Base-by-base conservation (phyloP, 2,113 vertebrate genomes). In the Pseudorectes ferrugineus region DNA sequence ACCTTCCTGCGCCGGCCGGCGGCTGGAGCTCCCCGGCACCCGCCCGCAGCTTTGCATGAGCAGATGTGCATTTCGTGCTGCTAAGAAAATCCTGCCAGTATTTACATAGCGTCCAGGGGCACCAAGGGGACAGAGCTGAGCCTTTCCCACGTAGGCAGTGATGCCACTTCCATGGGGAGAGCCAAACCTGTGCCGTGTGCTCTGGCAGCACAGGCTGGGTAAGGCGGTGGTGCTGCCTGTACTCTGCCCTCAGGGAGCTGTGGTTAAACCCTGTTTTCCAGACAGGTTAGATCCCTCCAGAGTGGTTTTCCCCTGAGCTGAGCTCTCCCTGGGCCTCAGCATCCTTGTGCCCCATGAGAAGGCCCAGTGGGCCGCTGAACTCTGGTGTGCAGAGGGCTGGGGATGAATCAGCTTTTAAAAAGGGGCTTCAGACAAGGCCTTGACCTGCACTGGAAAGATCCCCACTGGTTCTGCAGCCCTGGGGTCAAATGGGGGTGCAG, bases 191-290 rank as follows among this genome's bases (percentile, higher is more conserved):
- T 12, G 66, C 74, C 5, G 0, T 1, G 36, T 15, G 59, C 35
- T 52, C n/a, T 8, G 1, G 33, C 48, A 52, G 63, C 31, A 5
- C 1, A 2, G 6, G 54, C 75, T 31, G 9, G 3, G 31, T 0
- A 1, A 33, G 9, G 28, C 31, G 49, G 10, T 0, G 6, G 21
- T 4, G 1, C 68, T 68, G 68, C 63, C 54, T 1, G 6, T 4
- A 0, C 49, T n/a, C 71, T 62, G 42, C 42, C 45, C 12, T 2
- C 36, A 0, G 3, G n/a, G 13, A 78, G 5, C 33, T n/a, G 43
- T 12, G 24, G 20, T 36, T 23, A n/a, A 74, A 35, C 0, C 2
- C 31, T 54, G 12, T 6, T 84, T 72, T 63, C 40, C 36, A 35
- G 36, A 3, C 23, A 31, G 26, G 8, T 7, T 25, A 4, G 14